A percentile compares a stretch with the other conserved stretches of the same genome.
phyloP scores from a whole-genome alignment of 2,888 invertebrate genomes.

The Eupithecia pulchellata region DNA sequence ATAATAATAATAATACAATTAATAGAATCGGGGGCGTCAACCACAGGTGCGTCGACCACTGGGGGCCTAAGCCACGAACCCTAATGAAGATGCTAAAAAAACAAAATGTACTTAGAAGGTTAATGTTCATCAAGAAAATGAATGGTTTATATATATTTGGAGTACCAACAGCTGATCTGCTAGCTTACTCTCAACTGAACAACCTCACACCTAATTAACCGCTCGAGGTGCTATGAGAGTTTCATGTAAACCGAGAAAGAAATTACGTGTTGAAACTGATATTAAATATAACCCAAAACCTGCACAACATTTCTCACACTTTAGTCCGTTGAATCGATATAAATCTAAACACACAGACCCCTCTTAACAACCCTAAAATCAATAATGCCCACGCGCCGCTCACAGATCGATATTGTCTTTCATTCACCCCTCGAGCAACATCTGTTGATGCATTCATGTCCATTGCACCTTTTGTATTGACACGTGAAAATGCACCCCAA shows the following conservation, averaged over 20 bases:
- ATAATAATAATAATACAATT: too few species aligned
- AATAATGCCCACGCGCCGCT: constrained; percentile 67
- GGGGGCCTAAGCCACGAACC: too few species aligned
- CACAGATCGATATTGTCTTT: constrained; percentile 79
- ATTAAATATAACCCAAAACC: constrained; percentile 19
- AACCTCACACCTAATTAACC: constrained; percentile 6
- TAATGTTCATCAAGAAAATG: background rate
- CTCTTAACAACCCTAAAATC: constrained; percentile 58
- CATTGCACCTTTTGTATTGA: constrained; percentile 28
- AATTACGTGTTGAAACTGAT: constrained; percentile 38
- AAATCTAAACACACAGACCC: constrained; percentile 50
- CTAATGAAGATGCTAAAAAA: too few species aligned
- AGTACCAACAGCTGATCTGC: background rate
- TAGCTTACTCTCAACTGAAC: background rate
- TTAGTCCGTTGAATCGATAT: constrained; percentile 30
- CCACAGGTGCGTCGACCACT: too few species aligned
- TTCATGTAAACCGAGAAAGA: constrained; percentile 34
- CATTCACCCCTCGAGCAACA: constrained; percentile 64
- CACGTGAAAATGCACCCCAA: constrained; percentile 20
- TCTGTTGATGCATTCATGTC: constrained; percentile 58
- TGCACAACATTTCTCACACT: constrained; percentile 33
- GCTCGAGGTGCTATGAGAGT: constrained; percentile 6
- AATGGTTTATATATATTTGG: background rate
- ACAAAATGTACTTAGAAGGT: background rate
- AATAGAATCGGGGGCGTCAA: too few species aligned